These are phyloP conservation scores for Chionis minor DNA, from an alignment of 2,113 vertebrate genomes.

Conservation along the genomic window DNA sequence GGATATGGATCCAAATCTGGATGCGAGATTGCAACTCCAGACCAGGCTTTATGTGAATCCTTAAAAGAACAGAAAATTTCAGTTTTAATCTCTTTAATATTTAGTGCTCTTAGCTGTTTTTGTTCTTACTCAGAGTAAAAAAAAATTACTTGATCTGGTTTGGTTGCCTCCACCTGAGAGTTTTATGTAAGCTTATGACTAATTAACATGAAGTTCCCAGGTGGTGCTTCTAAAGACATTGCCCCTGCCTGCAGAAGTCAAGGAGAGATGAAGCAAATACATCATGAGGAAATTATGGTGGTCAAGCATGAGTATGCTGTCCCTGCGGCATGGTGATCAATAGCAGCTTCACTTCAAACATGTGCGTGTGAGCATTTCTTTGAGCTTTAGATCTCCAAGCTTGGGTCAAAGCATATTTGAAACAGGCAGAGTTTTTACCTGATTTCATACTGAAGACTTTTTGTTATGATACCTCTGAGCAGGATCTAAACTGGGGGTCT, in stretches of 20 bases:
- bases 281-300: background rate
- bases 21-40: background rate
- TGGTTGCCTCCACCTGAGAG: slow-evolving; percentile 21
- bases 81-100: slow-evolving; percentile 13
- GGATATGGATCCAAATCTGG: background rate
- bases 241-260: slow-evolving; percentile 10
- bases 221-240: background rate
- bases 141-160: background rate
- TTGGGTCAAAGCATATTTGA: background rate
- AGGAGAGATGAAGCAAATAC: slow-evolving; percentile 9
- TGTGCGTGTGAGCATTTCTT: background rate
- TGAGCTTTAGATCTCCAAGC: background rate
- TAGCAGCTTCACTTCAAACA: slow-evolving; percentile 15
- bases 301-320: background rate
- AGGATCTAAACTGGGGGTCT: background rate
- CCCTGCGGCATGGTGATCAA: background rate
- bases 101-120: slow-evolving; percentile 39
- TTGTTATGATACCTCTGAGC: background rate
- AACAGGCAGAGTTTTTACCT: background rate
- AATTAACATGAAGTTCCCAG: slow-evolving; percentile 3
- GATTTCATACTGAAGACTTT: background rate
- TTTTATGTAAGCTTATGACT: slow-evolving; percentile 3
- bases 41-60: slow-evolving; percentile 1
- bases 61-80: slow-evolving; percentile 13
- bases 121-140: background rate